Conservation (phyloP, 2,888 invertebrate genomes). For the Leucozona laternaria region DNA sequence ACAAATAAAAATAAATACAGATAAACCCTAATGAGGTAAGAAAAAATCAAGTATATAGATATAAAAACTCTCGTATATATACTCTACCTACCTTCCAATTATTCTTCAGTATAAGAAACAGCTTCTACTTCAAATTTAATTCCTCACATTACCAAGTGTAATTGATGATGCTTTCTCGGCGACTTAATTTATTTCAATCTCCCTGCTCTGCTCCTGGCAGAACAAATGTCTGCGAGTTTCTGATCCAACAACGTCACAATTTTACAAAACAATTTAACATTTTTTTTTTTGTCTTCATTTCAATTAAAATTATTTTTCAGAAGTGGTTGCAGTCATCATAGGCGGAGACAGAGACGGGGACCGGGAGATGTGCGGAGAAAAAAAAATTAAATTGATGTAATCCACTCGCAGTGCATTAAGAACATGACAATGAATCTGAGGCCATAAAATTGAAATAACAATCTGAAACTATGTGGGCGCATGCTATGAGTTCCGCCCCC, state of each 20-base stretch:
- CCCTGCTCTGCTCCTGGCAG: constrained; percentile 9
- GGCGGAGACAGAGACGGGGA: not conserved
- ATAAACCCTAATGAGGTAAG: not conserved
- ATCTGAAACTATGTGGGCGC: constrained; percentile 65
- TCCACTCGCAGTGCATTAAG: constrained; percentile 69
- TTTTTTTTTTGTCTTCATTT: constrained; percentile 60
- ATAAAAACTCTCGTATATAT: not conserved
- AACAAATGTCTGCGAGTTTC: not conserved
- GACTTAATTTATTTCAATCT: constrained; percentile 72
- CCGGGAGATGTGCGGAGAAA: constrained; percentile 7
- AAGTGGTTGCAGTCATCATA: constrained; percentile 32
- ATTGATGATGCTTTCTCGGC: constrained; percentile 64
- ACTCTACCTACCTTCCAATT: not conserved
- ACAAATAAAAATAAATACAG: constrained; percentile 21
- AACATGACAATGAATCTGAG: constrained; percentile 68
- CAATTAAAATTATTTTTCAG: constrained; percentile 73
- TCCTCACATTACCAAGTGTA: constrained; percentile 54
- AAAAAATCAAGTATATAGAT: not conserved
- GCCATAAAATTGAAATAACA: constrained; percentile 68
- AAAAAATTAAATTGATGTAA: constrained; percentile 66
- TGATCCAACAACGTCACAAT: constrained; percentile 10
- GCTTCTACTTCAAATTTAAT: constrained; percentile 57
- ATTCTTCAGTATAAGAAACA: not conserved
- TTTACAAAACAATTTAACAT: constrained; percentile 65
- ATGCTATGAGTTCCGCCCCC: constrained; percentile 68